Conservation (phyloP, 2,113 vertebrate genomes). For the Emydura subglobosa region DNA sequence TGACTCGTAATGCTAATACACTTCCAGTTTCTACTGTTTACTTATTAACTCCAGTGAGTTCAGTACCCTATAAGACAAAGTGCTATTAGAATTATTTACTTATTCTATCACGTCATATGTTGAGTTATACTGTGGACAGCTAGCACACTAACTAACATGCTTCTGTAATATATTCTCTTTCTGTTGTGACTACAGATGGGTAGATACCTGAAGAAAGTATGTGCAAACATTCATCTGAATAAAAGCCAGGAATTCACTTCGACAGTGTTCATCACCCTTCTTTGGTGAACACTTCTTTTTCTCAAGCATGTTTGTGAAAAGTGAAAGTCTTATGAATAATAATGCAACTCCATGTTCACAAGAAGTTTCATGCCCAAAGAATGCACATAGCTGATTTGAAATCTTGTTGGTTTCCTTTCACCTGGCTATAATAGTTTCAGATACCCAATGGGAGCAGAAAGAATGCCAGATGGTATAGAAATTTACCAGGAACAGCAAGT, state of each 20-base stretch:
- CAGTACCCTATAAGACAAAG: not conserved
- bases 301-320: not conserved
- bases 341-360: not conserved
- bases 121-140: not conserved
- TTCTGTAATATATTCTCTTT: not conserved
- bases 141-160: not conserved
- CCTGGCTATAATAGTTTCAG: constrained; percentile 21
- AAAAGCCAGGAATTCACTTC: not conserved
- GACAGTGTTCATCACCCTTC: not conserved
- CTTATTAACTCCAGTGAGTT: not conserved
- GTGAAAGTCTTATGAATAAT: constrained; percentile 8
- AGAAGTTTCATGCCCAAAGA: not conserved
- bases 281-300: not conserved
- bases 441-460: constrained; percentile 1
- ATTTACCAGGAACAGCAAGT: not conserved
- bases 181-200: not conserved
- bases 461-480: not conserved
- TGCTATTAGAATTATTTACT: not conserved
- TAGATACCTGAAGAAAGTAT: not conserved
- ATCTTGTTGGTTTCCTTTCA: not conserved
- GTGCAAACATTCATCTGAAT: constrained; percentile 22
- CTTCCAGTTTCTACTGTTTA: not conserved
- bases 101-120: not conserved
- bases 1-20: not conserved
- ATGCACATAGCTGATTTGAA: not conserved